A percentile compares a stretch with the other conserved stretches of the same genome.
These are phyloP conservation scores for Vidua chalybeata DNA, from an alignment of 2,113 vertebrate species.

Conservation along the genomic window DNA sequence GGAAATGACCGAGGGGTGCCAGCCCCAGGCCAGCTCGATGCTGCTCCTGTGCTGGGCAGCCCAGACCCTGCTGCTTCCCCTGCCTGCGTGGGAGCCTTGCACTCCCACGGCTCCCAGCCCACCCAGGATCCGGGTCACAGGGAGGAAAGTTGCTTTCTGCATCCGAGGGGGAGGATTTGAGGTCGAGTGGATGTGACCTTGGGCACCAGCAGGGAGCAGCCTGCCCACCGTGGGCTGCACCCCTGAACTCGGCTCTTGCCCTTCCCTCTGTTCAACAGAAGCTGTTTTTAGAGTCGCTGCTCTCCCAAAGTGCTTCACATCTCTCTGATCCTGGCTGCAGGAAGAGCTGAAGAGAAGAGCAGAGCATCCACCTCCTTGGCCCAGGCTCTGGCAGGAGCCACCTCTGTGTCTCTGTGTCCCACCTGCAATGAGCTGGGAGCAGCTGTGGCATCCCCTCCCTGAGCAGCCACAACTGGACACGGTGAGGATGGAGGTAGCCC, in stretches of 20 bases:
- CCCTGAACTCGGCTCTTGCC: not conserved
- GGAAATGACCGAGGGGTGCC: not conserved
- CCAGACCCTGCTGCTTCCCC: not conserved
- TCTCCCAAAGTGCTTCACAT: not conserved
- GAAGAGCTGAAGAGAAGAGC: not conserved
- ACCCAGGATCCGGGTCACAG: not conserved
- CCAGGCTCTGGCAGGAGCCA: not conserved
- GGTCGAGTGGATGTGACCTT: not conserved
- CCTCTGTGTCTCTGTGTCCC: not conserved
- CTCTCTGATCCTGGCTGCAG: not conserved
- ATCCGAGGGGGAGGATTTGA: not conserved
- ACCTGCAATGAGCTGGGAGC: rapidly evolving
- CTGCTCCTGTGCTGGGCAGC: not conserved
- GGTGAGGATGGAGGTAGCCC: not conserved
- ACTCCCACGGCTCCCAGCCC: not conserved
- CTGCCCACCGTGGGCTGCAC: not conserved
- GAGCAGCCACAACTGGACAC: not conserved
- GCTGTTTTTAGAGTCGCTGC: not conserved
- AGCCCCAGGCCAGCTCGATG: not conserved
- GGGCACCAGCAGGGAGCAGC: not conserved
- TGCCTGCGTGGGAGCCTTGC: not conserved
- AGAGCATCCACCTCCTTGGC: not conserved
- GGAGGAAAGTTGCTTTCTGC: not conserved
- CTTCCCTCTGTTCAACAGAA: not conserved
- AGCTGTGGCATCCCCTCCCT: not conserved